Base-by-base conservation (phyloP, 2,888 invertebrate genomes). In the Lamproptera curius region DNA sequence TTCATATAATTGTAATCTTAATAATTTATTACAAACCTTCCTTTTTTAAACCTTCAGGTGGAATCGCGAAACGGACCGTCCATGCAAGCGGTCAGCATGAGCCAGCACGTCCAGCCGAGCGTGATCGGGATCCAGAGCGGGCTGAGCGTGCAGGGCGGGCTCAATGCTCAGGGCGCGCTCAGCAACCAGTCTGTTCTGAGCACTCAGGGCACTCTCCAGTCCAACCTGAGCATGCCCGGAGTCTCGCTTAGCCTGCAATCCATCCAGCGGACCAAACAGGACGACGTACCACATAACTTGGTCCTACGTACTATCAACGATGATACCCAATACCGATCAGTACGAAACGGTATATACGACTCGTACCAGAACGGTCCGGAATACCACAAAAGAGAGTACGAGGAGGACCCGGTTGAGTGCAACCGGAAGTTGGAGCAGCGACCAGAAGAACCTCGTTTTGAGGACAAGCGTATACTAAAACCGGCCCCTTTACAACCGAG, bases 401-500 rank as follows among this genome's bases (percentile, higher is more conserved):
- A 68, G 15, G 64, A 71, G 36, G 67, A 73, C 52, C 80, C 76
- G 51, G 69, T 70, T 44, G 75, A 75, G 28, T 43, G 43, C 33
- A 38, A 42, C 42, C 66, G 76, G 43, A 73, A 64, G 40, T 62
- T 69, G 34, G 64, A 73, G 16, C 81, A 82, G 45, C 64, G 79
- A 43, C 71, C 73, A 35, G 67, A 69, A 51, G 82, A 83, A 46
- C 58, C 76, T 54, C 65, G 73, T 60, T 52, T 70, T 16, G 84
- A 83, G 38, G 77, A 81, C 41, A 77, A 78, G 58, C 70, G 82
- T 59, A 75, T 87, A 9, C 56, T 86, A 42, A 88, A 87, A 51
- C 87, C 88, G 26, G 81, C 88, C 38, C 81, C 88, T 1, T 40
- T 87, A 8, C 86, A 76, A 43, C 80, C 82, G 1, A 65, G 86